A percentile compares a stretch with the other conserved stretches of the same genome.
phyloP scores from a whole-genome alignment of 2,797 vertebrate genomes.

The Pipistrellus nathusii region DNA sequence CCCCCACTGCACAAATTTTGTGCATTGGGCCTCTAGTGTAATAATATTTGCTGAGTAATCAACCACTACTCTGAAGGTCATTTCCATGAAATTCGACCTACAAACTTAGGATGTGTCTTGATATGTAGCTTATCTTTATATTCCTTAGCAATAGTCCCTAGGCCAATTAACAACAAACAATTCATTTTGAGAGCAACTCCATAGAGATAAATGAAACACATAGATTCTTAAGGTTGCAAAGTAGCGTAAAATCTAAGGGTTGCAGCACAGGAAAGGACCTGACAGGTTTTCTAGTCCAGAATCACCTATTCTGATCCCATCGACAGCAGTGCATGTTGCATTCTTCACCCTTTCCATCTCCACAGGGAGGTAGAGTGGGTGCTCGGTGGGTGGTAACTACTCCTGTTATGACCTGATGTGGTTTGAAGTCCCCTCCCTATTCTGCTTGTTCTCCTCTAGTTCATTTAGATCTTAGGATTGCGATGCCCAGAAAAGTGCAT shows the following conservation, averaged over 20 bases:
- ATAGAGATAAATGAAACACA: conserved; percentile 7
- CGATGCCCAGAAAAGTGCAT: background rate
- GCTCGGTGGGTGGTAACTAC: background rate
- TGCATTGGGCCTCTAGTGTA: too few relatives aligned
- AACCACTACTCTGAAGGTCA: conserved; percentile 9
- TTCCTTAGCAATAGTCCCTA: conserved; percentile 18
- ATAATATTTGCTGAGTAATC: conserved; percentile 29
- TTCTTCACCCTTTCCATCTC: background rate
- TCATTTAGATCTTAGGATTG: background rate
- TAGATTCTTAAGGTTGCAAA: background rate
- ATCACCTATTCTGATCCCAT: background rate
- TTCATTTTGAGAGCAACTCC: conserved; percentile 38
- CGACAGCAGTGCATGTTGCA: too few relatives aligned
- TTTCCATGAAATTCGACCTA: conserved; percentile 2
- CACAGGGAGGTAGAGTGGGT: background rate
- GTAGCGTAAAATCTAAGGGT: background rate
- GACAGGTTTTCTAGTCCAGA: background rate
- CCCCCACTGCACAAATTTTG: too few relatives aligned
- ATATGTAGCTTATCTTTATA: conserved; percentile 20
- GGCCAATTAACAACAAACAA: background rate
- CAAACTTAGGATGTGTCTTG: conserved; percentile 33
- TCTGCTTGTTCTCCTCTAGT: background rate
- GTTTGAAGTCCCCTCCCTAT: background rate
- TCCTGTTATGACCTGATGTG: background rate
- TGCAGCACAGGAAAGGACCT: background rate